Conservation (phyloP, 2,797 vertebrate species). For the Lycodopsis pacificus region DNA sequence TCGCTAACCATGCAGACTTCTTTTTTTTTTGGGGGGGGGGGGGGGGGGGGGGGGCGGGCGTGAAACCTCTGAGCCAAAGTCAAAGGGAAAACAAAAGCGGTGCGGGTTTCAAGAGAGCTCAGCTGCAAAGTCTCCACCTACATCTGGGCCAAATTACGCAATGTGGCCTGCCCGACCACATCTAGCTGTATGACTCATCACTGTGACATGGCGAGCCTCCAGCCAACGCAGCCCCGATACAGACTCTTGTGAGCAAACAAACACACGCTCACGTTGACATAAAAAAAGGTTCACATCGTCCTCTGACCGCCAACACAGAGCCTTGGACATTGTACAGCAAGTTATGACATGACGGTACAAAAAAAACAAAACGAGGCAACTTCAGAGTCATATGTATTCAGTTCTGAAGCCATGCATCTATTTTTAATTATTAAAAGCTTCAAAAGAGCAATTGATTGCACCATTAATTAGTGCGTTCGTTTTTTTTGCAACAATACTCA, state of each 20-base stretch:
- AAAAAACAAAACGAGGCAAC: not conserved
- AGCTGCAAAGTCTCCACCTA: constrained; percentile 56
- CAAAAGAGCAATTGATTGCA: constrained; percentile 15
- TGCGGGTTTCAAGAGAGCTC: constrained; percentile 29
- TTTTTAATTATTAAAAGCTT: not conserved
- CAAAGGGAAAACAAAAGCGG: constrained; percentile 49
- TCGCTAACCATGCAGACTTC: not conserved
- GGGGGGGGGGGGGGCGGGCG: not conserved
- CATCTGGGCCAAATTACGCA: constrained; percentile 75
- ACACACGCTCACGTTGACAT: not conserved
- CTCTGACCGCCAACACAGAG: constrained; percentile 19
- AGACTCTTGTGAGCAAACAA: constrained; percentile 31
- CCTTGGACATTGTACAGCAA: not conserved
- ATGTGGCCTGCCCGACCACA: constrained; percentile 57
- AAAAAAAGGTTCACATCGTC: not conserved
- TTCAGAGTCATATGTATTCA: constrained; percentile 20
- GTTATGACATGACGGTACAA: constrained; percentile 1
- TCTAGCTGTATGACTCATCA: constrained; percentile 71
- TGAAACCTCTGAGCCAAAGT: constrained; percentile 33
- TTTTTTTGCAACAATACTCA: constrained; percentile 2
- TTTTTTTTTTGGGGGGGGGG: not conserved
- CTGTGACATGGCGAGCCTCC: constrained; percentile 49
- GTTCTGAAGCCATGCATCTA: constrained; percentile 18
- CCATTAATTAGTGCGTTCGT: not conserved
- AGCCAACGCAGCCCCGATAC: constrained; percentile 48